phyloP scores from a whole-genome alignment of 1,140 invertebrate species.

The Oryctes rhinoceros region DNA sequence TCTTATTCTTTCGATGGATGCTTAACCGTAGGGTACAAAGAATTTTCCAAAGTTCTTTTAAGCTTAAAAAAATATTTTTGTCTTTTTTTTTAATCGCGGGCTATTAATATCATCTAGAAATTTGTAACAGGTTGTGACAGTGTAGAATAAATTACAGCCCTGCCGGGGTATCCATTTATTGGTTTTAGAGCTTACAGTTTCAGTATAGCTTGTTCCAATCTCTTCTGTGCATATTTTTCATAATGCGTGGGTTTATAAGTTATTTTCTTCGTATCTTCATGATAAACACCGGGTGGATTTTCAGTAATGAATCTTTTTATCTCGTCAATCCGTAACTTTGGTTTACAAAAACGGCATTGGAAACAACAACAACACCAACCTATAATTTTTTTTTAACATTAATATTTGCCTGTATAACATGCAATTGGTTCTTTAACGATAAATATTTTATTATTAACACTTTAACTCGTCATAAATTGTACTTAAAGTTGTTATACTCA shows the following conservation, averaged over 20 bases:
- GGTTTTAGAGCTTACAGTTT: conserved; percentile 46
- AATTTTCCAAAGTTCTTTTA: no score
- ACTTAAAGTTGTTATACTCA: no score
- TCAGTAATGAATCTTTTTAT: conserved; percentile 54
- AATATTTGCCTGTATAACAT: background rate
- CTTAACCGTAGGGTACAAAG: no score
- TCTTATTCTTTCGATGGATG: no score
- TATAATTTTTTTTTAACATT: conserved; percentile 42
- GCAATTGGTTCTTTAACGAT: background rate
- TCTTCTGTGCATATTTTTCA: conserved; percentile 57
- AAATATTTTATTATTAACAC: background rate
- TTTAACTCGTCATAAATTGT: no score
- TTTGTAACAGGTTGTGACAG: no score
- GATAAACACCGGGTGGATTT: conserved; percentile 56
- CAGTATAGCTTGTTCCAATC: conserved; percentile 55
- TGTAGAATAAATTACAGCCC: no score
- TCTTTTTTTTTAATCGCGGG: no score
- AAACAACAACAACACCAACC: conserved; percentile 60
- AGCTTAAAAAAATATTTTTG: no score
- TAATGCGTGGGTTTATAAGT: conserved; percentile 56
- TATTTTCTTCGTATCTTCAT: conserved; percentile 49
- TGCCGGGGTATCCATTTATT: no score
- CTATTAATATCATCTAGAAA: no score
- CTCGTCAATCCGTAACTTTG: conserved; percentile 53
- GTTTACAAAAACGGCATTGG: conserved; percentile 55